Evolutionary conservation across 2,113 vertebrate species (phyloP).

Genomic region (Engystomops pustulosus): DNA sequence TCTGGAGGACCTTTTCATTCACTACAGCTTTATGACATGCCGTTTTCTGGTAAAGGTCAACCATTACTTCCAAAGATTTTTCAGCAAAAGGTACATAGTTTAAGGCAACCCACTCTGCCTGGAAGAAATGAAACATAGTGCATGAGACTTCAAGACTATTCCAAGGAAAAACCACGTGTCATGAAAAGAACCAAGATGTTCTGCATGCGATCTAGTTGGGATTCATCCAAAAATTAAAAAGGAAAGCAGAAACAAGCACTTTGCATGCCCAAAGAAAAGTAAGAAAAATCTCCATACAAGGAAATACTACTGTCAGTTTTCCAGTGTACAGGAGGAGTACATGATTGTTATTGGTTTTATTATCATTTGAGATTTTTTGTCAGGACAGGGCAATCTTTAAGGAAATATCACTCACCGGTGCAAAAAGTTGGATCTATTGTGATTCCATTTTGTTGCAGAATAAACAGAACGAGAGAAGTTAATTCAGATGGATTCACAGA

Average conservation of each 20-base stretch:
- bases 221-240: conserved; percentile 56
- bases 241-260: conserved; percentile 68
- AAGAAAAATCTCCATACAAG: conserved; percentile 59
- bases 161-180: neutral
- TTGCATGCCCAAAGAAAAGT: conserved; percentile 60
- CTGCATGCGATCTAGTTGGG: conserved; percentile 72
- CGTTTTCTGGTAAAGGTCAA: conserved; percentile 97
- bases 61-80: conserved; percentile 93
- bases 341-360: conserved; percentile 36
- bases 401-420: conserved; percentile 96
- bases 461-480: conserved; percentile 92
- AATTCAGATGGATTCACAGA: conserved; percentile 74
- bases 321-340: conserved; percentile 63
- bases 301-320: conserved; percentile 64
- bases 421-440: conserved; percentile 99
- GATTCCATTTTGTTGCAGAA: conserved; percentile 92
- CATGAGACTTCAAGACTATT: conserved; percentile 51
- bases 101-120: conserved; percentile 99
- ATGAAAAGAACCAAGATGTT: conserved; percentile 61
- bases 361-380: conserved; percentile 66
- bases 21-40: conserved; percentile 99
- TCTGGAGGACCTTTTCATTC: conserved; percentile 93
- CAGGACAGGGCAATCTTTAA: conserved; percentile 78
- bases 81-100: conserved; percentile 99
- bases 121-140: conserved; percentile 64